phyloP scores from a whole-genome alignment of 2,888 invertebrate genomes.

The Eupeodes luniger region DNA sequence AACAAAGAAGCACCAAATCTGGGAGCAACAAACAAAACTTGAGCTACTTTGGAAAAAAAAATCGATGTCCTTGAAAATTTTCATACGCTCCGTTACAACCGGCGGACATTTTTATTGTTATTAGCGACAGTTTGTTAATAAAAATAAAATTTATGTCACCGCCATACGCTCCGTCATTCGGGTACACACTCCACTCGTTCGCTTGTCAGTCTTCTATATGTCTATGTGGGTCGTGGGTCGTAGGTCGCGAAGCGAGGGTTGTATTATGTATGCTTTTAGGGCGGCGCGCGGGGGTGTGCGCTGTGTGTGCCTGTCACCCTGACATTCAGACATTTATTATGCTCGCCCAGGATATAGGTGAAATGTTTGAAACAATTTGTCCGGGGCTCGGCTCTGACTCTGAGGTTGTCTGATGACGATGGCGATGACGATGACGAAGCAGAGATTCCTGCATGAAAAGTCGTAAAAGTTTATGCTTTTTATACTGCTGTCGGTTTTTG shows the following conservation, averaged over 20 bases:
- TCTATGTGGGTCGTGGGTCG: constrained; percentile 15
- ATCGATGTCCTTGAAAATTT: constrained; percentile 79
- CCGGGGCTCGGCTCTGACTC: constrained; percentile 15
- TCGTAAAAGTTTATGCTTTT: constrained; percentile 84
- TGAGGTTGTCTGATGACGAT: constrained; percentile 63
- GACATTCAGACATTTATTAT: constrained; percentile 76
- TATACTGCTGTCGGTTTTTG: constrained; percentile 52
- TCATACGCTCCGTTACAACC: constrained; percentile 74
- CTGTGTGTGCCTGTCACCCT: constrained; percentile 66
- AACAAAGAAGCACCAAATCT: constrained; percentile 41
- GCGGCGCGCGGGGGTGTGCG: constrained; percentile 41
- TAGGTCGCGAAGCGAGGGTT: too few relatives aligned
- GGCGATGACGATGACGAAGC: constrained; percentile 45
- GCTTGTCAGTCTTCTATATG: constrained; percentile 20
- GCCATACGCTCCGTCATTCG: constrained; percentile 71
- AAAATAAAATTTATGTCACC: constrained; percentile 79
- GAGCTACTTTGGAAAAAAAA: constrained; percentile 58
- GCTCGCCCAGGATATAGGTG: constrained; percentile 75
- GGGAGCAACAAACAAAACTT: neutral
- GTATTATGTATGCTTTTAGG: constrained; percentile 4
- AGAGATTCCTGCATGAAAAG: constrained; percentile 79
- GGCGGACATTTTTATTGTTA: constrained; percentile 79
- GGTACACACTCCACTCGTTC: constrained; percentile 36
- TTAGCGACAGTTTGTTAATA: constrained; percentile 79
- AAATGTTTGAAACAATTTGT: constrained; percentile 76